Evolutionary conservation across 1,140 invertebrate genomes (phyloP), one percentile per base, ranked within the genome.

Genomic region (Reticulitermes speratus): DNA sequence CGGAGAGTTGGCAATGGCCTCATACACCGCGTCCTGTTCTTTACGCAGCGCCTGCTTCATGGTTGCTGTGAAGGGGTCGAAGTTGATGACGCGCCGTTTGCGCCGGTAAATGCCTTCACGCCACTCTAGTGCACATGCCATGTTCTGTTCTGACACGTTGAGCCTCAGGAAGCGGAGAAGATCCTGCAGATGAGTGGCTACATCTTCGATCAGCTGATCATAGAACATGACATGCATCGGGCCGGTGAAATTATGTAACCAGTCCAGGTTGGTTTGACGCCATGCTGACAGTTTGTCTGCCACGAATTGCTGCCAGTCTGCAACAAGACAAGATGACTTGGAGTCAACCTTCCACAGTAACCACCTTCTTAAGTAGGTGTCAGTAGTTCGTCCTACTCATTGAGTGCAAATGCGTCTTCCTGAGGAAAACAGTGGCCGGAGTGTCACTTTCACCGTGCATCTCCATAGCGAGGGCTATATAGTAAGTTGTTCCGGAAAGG

Each of bases 291-390:
- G 90, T 89, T 95, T 95, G n/a, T 93, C 93, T 23, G 90, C 90
- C 14, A 96, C 95, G 90, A 96, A 96, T 81, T 93, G 92, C 59
- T 93, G 91, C 95, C 95, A 96, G 90, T 95, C 95, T 96, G 89
- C 25, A 90, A 89, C 38, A 84, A 75, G 65, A 30, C n/a, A n/a
- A 75, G 59, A 48, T 48, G 45, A 11, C 45, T 48, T 2, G 45
- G 14, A 48, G 52, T 21, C 52, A 55, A 16, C 19, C 19, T 55
- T 16, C 52, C 0, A 55, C 14, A 55, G 14, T 14, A 12, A 21
- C 52, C 14, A 48, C 19, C 19, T 55, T 21, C 52, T 55, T 1
- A 55, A 16, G 14, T 48, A 55, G 52, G 14, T 48, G 19, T 14
- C 19, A 16, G 16, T 55, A 55, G 0, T 21, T 55, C 14, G 5